Conservation (phyloP, 2,888 invertebrate genomes). For the Xestia sexstrigata region DNA sequence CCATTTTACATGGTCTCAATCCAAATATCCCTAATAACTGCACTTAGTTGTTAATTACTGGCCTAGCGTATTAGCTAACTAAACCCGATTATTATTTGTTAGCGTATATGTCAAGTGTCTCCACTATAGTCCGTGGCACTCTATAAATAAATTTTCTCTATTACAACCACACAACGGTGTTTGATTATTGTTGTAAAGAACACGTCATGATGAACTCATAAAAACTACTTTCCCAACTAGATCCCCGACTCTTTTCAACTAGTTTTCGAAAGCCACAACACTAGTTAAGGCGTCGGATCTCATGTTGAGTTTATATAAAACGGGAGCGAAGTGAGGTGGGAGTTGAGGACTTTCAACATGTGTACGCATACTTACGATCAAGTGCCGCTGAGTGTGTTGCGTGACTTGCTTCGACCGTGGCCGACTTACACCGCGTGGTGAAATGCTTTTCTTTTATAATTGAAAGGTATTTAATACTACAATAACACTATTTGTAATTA, state of each 20-base stretch:
- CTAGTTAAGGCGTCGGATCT: slow-evolving; percentile 14
- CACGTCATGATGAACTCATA: not conserved
- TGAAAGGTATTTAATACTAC: slow-evolving; percentile 26
- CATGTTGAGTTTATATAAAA: slow-evolving; percentile 30
- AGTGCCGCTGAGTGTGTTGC: slow-evolving; percentile 26
- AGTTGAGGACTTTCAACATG: slow-evolving; percentile 13
- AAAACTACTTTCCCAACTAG: not conserved
- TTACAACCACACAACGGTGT: no score
- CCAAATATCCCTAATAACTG: not conserved
- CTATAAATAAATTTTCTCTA: no score
- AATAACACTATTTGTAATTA: slow-evolving; percentile 4
- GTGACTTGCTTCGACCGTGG: slow-evolving; percentile 48
- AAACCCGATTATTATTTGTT: no score
- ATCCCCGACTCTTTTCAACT: slow-evolving; percentile 1
- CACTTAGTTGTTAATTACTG: not conserved
- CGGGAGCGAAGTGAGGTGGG: not conserved
- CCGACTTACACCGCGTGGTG: slow-evolving; percentile 32
- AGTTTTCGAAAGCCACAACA: slow-evolving; percentile 13
- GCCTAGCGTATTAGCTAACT: not conserved
- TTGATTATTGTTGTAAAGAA: no score
- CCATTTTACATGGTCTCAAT: not conserved
- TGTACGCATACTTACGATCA: slow-evolving; percentile 21
- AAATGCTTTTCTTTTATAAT: slow-evolving; percentile 31
- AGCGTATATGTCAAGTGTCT: no score
- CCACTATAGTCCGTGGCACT: no score